A percentile compares a stretch with the other conserved stretches of the same genome.
phyloP scores from a whole-genome alignment of 2,113 vertebrate genomes.

The Onychorhynchus coronatus region DNA sequence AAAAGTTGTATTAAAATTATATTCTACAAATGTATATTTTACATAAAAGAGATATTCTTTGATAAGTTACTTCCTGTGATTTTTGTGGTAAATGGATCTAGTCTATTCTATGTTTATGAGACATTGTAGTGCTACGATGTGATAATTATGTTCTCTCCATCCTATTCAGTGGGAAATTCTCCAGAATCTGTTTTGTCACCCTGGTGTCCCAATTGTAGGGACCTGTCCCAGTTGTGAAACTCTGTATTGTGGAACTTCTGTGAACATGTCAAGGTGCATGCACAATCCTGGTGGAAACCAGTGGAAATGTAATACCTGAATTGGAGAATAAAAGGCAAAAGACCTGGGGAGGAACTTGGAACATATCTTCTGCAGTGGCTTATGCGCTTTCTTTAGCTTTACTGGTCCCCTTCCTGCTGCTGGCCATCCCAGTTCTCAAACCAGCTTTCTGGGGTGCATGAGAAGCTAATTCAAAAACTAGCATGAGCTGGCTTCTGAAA shows the following conservation, averaged over 20 bases:
- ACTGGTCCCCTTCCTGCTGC: slow-evolving; percentile 13
- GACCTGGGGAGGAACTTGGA: slow-evolving; percentile 70
- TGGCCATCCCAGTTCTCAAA: neutral
- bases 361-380: slow-evolving; percentile 62
- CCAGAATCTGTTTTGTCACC: slow-evolving; percentile 72
- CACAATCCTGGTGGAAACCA: slow-evolving; percentile 70
- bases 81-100: slow-evolving; percentile 79
- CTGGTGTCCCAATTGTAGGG: slow-evolving; percentile 76
- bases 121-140: slow-evolving; percentile 79
- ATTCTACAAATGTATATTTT: slow-evolving; percentile 81
- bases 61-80: slow-evolving; percentile 72
- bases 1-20: slow-evolving; percentile 73
- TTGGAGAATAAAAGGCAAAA: slow-evolving; percentile 80
- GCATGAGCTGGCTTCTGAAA: neutral
- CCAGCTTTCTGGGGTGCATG: neutral
- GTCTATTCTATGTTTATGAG: slow-evolving; percentile 77
- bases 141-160: slow-evolving; percentile 76
- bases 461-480: neutral
- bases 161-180: slow-evolving; percentile 75
- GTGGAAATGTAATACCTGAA: slow-evolving; percentile 74
- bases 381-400: slow-evolving; percentile 41
- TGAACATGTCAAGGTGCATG: slow-evolving; percentile 89
- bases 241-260: slow-evolving; percentile 84
- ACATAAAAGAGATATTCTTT: slow-evolving; percentile 80
- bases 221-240: slow-evolving; percentile 75